phyloP scores from a whole-genome alignment of 1,140 invertebrate genomes.

The Diploscapter pachys region DNA sequence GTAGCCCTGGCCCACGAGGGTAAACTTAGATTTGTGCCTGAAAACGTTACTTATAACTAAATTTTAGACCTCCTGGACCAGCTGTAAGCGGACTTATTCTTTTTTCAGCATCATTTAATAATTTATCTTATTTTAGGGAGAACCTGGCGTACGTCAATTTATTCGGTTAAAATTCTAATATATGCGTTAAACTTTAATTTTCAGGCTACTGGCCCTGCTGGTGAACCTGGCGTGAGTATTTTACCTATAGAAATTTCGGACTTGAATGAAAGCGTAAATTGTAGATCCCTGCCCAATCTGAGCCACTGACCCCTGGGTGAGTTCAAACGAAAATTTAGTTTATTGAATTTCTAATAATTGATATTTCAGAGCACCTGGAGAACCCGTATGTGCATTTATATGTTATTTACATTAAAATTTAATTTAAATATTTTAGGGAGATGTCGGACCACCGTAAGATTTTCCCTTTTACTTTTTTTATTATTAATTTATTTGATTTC shows the following conservation, averaged over 20 bases:
- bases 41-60: no score
- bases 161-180: not conserved
- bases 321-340: no score
- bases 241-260: no score
- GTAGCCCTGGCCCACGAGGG: constrained; percentile 37
- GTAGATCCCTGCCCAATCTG: constrained; percentile 40
- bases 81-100: constrained; percentile 35
- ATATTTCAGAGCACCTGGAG: constrained; percentile 48
- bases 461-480: not conserved
- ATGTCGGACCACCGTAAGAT: not conserved
- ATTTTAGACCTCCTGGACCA: constrained; percentile 32
- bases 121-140: constrained; percentile 31
- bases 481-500: constrained; percentile 1
- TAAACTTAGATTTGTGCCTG: no score
- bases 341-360: no score
- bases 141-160: constrained; percentile 27
- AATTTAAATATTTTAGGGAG: not conserved
- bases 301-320: constrained; percentile 50
- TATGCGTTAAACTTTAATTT: constrained; percentile 1
- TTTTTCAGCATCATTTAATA: constrained; percentile 29
- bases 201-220: constrained; percentile 32
- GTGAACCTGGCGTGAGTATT: constrained; percentile 23
- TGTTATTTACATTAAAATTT: not conserved
- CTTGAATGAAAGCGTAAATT: constrained; percentile 11
- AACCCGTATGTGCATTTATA: constrained; percentile 46